A percentile compares a stretch with the other conserved stretches of the same genome.
phyloP scores from a whole-genome alignment of 2,888 invertebrate genomes.

The Lasioglossum oenotherae region DNA sequence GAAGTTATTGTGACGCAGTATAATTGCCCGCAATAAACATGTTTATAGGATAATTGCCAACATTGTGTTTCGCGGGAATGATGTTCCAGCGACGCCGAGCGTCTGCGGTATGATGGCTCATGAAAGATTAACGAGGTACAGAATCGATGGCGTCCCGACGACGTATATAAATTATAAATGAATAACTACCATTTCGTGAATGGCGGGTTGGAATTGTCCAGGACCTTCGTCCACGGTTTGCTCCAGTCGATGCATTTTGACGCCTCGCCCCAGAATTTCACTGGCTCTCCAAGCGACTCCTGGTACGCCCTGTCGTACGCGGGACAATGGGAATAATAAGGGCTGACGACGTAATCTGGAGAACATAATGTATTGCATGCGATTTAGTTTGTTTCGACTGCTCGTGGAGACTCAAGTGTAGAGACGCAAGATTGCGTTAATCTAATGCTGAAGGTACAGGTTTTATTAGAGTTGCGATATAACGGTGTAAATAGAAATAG shows the following conservation, averaged over 20 bases:
- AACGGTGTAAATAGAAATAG: not conserved
- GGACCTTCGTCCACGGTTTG: slow-evolving; percentile 92
- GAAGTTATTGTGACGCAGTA: not conserved
- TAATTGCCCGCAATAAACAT: not conserved
- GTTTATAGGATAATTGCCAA: not conserved
- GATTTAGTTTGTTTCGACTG: not conserved
- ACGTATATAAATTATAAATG: slow-evolving; percentile 11
- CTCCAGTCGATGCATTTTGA: slow-evolving; percentile 91
- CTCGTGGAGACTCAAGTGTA: too few species aligned
- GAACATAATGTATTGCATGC: not conserved
- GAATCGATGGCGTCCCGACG: not conserved
- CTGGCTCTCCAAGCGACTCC: slow-evolving; percentile 91
- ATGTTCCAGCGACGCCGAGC: not conserved
- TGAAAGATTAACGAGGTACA: not conserved
- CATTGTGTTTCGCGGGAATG: not conserved
- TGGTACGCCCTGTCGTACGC: slow-evolving; percentile 88
- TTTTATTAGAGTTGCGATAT: not conserved
- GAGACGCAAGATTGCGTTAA: not conserved
- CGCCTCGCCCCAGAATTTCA: slow-evolving; percentile 94
- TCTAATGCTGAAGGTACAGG: not conserved
- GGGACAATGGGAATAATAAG: slow-evolving; percentile 76
- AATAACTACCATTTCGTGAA: slow-evolving; percentile 93
- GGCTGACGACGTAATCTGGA: slow-evolving; percentile 78
- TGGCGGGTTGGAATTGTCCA: slow-evolving; percentile 93
- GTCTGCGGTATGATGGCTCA: slow-evolving; percentile 9